These are phyloP conservation scores for Mylabris sibirica DNA, from an alignment of 2,888 invertebrate genomes.

Conservation along the genomic window DNA sequence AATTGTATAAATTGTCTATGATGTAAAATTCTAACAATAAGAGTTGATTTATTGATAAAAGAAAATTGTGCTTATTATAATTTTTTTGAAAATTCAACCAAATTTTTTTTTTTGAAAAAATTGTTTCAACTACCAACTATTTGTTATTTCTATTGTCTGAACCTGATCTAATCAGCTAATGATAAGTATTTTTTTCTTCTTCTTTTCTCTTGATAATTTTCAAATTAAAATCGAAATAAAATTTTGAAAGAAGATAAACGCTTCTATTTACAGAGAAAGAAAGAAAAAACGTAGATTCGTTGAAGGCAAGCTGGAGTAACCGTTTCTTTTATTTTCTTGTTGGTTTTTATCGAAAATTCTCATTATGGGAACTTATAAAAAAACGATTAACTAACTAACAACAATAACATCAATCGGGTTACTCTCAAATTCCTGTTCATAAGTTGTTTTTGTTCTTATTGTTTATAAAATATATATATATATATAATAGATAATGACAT, in stretches of 20 bases:
- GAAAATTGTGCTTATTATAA: conserved; percentile 11
- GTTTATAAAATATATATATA: conserved; percentile 43
- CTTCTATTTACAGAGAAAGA: conserved; percentile 32
- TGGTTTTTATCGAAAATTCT: background rate
- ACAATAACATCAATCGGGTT: background rate
- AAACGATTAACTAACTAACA: background rate
- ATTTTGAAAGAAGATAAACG: conserved; percentile 31
- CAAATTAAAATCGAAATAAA: conserved; percentile 12
- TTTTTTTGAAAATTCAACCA: background rate
- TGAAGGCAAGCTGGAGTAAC: conserved; percentile 39
- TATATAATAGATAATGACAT: conserved; percentile 34
- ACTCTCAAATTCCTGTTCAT: conserved; percentile 5
- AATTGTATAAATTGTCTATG: background rate
- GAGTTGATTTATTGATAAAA: too few relatives aligned
- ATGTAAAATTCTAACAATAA: too few relatives aligned
- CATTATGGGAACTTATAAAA: background rate
- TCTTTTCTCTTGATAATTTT: background rate
- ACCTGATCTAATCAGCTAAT: conserved; percentile 38
- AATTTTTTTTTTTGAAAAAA: conserved; percentile 18
- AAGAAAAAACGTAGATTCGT: conserved; percentile 28
- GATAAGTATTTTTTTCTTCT: background rate
- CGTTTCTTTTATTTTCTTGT: conserved; percentile 13
- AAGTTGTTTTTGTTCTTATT: conserved; percentile 11
- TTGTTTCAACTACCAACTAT: conserved; percentile 44
- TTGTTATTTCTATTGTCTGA: conserved; percentile 49